Conservation (phyloP, 1,140 invertebrate species). For the Paralvinella palmiformis region DNA sequence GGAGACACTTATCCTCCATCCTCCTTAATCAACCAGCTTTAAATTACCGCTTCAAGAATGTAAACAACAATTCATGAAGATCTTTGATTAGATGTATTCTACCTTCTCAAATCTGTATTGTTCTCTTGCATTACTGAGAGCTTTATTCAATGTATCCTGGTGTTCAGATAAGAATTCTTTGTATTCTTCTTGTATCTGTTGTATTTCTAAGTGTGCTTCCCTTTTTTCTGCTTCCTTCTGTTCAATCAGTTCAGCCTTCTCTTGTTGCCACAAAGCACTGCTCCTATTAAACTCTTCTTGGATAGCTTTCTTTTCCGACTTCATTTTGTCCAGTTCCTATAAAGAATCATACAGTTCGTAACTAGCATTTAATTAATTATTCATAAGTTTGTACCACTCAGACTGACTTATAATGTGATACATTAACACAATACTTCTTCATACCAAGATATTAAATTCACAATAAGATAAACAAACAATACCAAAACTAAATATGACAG, state of each 20-base stretch:
- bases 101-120: conserved; percentile 5
- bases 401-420: no score
- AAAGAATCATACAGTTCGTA: neutral
- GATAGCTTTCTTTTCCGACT: conserved; percentile 12
- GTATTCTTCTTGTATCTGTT: conserved; percentile 5
- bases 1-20: no score
- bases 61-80: no score
- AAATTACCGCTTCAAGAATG: no score
- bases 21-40: no score
- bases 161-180: conserved; percentile 8
- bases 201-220: neutral
- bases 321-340: conserved; percentile 21
- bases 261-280: conserved; percentile 14
- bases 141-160: conserved; percentile 7
- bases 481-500: no score
- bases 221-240: neutral
- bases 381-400: no score
- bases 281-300: neutral
- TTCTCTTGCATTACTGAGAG: neutral
- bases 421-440: no score
- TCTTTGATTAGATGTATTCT: no score
- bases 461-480: no score
- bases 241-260: conserved; percentile 13
- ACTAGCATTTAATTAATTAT: no score
- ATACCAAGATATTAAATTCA: no score